Percentiles rank a stretch among this genome's conserved stretches.
These are phyloP conservation scores for Anoplopoma fimbria DNA, from an alignment of 2,113 vertebrate genomes.

Conservation along the genomic window DNA sequence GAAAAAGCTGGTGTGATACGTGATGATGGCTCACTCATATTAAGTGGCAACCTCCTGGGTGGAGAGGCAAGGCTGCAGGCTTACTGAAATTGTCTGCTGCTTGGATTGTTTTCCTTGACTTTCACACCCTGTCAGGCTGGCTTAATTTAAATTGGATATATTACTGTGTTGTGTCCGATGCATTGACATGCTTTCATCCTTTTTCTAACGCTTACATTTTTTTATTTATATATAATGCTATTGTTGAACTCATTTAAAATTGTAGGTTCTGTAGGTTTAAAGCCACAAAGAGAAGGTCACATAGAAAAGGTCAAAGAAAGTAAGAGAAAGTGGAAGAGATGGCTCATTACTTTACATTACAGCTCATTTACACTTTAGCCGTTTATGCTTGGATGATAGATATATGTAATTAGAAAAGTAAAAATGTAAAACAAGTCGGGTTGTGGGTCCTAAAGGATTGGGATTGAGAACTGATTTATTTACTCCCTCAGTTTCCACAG, in stretches of 20 bases:
- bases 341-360: not conserved
- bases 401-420: not conserved
- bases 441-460: not conserved
- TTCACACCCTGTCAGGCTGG: constrained; percentile 35
- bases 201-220: not conserved
- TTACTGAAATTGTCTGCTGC: constrained; percentile 10
- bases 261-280: not conserved
- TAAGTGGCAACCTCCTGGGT: constrained; percentile 22
- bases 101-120: constrained; percentile 41
- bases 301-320: not conserved
- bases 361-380: not conserved
- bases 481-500: not conserved
- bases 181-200: not conserved
- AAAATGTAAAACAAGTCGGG: not conserved
- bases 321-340: not conserved
- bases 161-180: constrained; percentile 10
- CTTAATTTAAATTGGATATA: constrained; percentile 43
- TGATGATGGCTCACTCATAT: constrained; percentile 37
- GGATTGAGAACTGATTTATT: not conserved
- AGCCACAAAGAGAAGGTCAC: not conserved
- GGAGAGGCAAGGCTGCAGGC: constrained; percentile 15
- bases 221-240: not conserved
- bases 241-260: not conserved
- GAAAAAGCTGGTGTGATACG: constrained; percentile 46
- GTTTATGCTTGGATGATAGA: not conserved